Base-by-base conservation (phyloP, 2,888 invertebrate species). In the Drosophila fungiperda region DNA sequence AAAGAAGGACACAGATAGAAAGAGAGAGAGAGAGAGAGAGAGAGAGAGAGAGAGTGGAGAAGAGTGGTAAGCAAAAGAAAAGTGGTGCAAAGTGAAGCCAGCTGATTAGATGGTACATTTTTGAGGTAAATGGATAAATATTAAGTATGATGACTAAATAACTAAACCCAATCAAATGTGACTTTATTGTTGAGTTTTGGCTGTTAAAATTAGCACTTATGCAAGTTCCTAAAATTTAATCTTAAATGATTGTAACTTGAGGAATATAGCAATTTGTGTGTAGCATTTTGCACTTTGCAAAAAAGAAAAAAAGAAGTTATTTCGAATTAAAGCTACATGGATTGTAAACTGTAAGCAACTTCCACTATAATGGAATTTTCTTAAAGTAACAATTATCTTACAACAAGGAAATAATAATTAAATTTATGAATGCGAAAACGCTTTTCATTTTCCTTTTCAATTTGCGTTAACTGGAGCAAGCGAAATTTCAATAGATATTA, bases 71-170 rank as follows among this genome's bases (percentile, higher is more conserved):
- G 29, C 38, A n/a, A n/a, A 55, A 12, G 15, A 35, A 57, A 36
- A 54, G 48, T 20, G 35, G 57, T 20, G 42, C 3, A 6, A 9
- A 32, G 9, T 20, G 12, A 50, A 57, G 17, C 32, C 11, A 36
- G 35, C 50, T 68, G 49, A 68, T 68, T 40, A 68, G 40, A 40
- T 26, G 45, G 11, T 4, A 32, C 1, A 36, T 20, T 36, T 35
- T 35, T 20, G 17, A 45, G 32, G 8, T 9, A 53, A 65, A 33
- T 48, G 48, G 20, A 49, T 49, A 55, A 53, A 70, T 23, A 26
- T 26, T 23, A 38, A 55, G 38, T 15, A 26, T 35, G 26, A 23
- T 32, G 7, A 8, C 20, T 12, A 45, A 40, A 53, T 40, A 53
- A 11, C n/a, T 35, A 7, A 26, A 17, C 4, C n/a, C 17, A 15